Base-by-base conservation (phyloP, 2,888 invertebrate genomes). In the Melangyna quadrimaculata region DNA sequence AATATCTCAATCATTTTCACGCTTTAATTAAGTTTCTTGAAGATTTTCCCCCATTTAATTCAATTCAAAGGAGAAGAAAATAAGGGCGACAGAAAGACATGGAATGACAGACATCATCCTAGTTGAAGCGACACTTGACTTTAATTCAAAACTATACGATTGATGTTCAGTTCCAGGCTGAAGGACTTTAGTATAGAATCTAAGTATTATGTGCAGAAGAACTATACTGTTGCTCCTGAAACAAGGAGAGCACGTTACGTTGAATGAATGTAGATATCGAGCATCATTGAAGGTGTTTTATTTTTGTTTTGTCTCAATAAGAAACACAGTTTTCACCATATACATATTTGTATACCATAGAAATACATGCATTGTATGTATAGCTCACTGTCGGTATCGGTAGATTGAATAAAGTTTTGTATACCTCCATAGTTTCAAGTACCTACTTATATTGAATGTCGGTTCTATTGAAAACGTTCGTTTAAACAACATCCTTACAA, bases 21-120 rank as follows among this genome's bases (percentile, higher is more conserved):
- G 48, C 69, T 78, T 67, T 78, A 87, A 81, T 87, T 81, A 81
- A 78, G 70, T 61, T 48, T 74, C 74, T 61, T 78, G 35, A 72
- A 59, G 67, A 67, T 67, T 67, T 67, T 72, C 45, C 51, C 51
- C 65, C 65, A 77, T 77, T 63, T 77, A 73, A 77, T 80, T 80
- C 69, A 72, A 77, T 86, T 80, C 48, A 73, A 67, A 48, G 27
- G 12, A 45, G n/a, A 59, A 17, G 43, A 22, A 29, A 32, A 37
- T 14, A 22, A 57, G 35, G 32, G 4, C 10, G 12, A 32, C 12
- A 32, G 40, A 27, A 19, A 19, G 9, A 22, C 22, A 67, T 32
- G 7, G 37, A 70, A 70, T 55, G 29, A 57, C 43, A 70, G 57
- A 17, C 40, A 40, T 70, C 57, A 55, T 70, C 27, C 17, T 19